These are phyloP conservation scores for Plebejus argus DNA, from an alignment of 2,888 invertebrate species.

Conservation along the genomic window DNA sequence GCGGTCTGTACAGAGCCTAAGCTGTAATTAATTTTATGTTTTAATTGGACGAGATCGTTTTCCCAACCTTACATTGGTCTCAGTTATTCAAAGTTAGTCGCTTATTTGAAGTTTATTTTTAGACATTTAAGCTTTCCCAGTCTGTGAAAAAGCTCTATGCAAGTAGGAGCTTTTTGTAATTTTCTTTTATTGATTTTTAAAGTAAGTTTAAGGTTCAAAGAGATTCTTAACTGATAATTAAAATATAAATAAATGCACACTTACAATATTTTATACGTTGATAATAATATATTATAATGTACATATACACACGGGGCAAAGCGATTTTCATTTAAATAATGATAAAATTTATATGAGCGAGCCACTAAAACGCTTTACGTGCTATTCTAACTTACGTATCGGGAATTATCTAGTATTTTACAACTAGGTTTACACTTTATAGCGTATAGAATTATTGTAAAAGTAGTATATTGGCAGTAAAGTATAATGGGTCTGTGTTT, in stretches of 20 bases:
- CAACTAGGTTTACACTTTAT: conserved; percentile 3
- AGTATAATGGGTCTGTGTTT: conserved; percentile 13
- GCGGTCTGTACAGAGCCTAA: not conserved
- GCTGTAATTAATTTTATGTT: conserved; percentile 29
- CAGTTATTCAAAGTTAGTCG: conserved; percentile 18
- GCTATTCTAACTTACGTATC: not conserved
- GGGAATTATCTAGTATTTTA: conserved; percentile 6
- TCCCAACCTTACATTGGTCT: conserved; percentile 22
- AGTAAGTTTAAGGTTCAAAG: not conserved
- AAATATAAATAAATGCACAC: too few relatives aligned
- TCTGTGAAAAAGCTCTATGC: not conserved
- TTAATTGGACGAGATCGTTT: conserved; percentile 30
- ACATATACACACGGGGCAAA: too few relatives aligned
- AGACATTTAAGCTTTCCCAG: not conserved
- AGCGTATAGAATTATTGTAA: not conserved
- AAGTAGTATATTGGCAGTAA: not conserved
- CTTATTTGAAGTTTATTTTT: conserved; percentile 4
- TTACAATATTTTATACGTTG: too few relatives aligned
- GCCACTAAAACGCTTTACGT: not conserved
- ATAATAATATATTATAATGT: too few relatives aligned
- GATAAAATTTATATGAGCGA: not conserved
- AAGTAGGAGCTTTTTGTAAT: not conserved
- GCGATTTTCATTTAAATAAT: not conserved
- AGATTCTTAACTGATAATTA: not conserved
- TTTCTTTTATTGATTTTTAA: not conserved